Conservation (phyloP, 1,140 invertebrate genomes). For the Drosophila orosa region DNA sequence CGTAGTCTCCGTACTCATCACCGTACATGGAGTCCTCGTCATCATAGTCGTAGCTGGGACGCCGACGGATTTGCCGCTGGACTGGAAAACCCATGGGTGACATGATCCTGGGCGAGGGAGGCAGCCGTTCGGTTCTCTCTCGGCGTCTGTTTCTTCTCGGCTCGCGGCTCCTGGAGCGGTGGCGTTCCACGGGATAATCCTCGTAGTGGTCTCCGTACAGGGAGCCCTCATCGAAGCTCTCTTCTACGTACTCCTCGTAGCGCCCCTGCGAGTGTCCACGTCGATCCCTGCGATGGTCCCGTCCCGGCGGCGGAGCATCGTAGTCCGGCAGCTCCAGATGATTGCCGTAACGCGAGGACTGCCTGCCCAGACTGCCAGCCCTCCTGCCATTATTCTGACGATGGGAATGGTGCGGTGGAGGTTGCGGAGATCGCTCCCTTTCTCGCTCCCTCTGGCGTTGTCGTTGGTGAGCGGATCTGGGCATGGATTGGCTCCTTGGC, state of each 20-base stretch:
- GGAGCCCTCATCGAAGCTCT: slow-evolving; percentile 66
- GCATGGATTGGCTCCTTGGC: slow-evolving; percentile 78
- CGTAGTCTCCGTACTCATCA: slow-evolving; percentile 85
- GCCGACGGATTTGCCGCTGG: slow-evolving; percentile 85
- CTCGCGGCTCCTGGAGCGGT: slow-evolving; percentile 51
- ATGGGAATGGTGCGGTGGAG: slow-evolving; percentile 24
- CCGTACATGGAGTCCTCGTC: slow-evolving; percentile 85
- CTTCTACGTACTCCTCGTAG: slow-evolving; percentile 74
- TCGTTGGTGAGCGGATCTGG: slow-evolving; percentile 69
- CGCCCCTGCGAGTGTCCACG: slow-evolving; percentile 59
- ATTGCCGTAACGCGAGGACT: slow-evolving; percentile 74
- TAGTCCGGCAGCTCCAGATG: slow-evolving; percentile 75
- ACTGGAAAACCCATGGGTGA: slow-evolving; percentile 88
- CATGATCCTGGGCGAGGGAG: slow-evolving; percentile 87
- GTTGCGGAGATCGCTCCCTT: slow-evolving; percentile 58
- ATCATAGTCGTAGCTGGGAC: slow-evolving; percentile 71
- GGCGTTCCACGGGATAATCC: slow-evolving; percentile 61
- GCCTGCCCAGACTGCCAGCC: slow-evolving; percentile 61
- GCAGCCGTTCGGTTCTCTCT: slow-evolving; percentile 62
- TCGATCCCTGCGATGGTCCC: slow-evolving; percentile 51
- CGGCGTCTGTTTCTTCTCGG: slow-evolving; percentile 47
- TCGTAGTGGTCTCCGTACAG: slow-evolving; percentile 65
- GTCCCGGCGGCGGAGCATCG: slow-evolving; percentile 33
- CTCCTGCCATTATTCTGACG: slow-evolving; percentile 47
- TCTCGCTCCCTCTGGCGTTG: slow-evolving; percentile 58